A percentile compares a stretch with the other conserved stretches of the same genome.
Evolutionary conservation across 2,113 vertebrate genomes (phyloP).

Genomic region (Tetraodon nigroviridis): DNA sequence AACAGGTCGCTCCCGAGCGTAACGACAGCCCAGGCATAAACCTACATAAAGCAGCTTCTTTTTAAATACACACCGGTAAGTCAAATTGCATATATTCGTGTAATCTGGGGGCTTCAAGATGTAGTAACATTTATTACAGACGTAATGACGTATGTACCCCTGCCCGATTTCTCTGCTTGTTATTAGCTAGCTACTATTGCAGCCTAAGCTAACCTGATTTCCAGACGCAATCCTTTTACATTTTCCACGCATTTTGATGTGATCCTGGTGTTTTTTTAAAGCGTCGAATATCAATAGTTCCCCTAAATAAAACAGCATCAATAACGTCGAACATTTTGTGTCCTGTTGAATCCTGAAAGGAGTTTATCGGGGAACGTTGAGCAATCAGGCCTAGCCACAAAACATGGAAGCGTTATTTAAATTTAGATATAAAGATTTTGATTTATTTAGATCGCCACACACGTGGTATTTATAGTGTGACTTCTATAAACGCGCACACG

Average conservation of each 20-base stretch:
- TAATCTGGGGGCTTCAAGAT: neutral
- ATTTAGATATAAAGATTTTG: neutral
- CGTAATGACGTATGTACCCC: neutral
- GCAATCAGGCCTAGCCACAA: neutral
- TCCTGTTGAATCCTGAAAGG: too few relatives aligned
- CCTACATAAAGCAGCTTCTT: neutral
- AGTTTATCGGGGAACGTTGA: slow-evolving; percentile 4
- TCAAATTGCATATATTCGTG: neutral
- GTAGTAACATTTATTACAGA: neutral
- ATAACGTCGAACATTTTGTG: too few relatives aligned
- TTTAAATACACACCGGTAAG: slow-evolving; percentile 18
- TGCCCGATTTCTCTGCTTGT: neutral
- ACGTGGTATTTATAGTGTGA: neutral
- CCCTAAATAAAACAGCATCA: too few relatives aligned
- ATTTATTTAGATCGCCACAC: slow-evolving; percentile 5
- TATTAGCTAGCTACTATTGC: slow-evolving; percentile 6
- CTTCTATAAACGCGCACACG: neutral
- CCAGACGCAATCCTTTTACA: neutral
- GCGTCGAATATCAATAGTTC: too few relatives aligned
- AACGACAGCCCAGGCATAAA: neutral
- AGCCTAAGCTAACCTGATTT: neutral
- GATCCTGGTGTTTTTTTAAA: too few relatives aligned
- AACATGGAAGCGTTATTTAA: neutral
- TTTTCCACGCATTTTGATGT: neutral
- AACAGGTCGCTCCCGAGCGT: neutral